Conservation (phyloP, 2,113 vertebrate genomes). For the Cryptomyrus ogoouensis region DNA sequence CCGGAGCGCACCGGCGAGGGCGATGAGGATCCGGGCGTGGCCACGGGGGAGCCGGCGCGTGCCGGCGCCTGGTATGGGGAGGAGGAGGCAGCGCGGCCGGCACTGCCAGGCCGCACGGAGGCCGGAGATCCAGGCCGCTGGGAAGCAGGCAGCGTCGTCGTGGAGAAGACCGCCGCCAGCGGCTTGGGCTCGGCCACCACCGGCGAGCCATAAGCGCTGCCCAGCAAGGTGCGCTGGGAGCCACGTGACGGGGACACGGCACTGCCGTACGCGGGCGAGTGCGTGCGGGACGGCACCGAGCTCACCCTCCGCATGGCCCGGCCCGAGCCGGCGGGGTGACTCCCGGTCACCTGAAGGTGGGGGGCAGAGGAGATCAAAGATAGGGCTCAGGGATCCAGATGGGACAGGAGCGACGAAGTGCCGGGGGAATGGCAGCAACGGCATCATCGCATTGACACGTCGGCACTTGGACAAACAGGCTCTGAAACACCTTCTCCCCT, state of each 20-base stretch:
- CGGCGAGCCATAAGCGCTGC: constrained; percentile 67
- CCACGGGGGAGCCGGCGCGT: constrained; percentile 76
- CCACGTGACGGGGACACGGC: constrained; percentile 80
- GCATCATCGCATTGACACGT: not conserved
- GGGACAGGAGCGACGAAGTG: not conserved
- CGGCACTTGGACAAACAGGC: not conserved
- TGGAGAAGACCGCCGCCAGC: constrained; percentile 54
- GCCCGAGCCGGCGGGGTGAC: constrained; percentile 46
- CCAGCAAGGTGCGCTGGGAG: constrained; percentile 70
- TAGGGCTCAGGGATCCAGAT: not conserved
- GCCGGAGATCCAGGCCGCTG: constrained; percentile 71
- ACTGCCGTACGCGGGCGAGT: constrained; percentile 82
- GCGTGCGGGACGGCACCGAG: constrained; percentile 88
- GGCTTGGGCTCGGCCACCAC: constrained; percentile 54
- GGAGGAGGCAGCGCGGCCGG: constrained; percentile 58
- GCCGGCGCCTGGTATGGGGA: constrained; percentile 66
- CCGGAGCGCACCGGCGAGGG: constrained; percentile 73
- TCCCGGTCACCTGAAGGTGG: constrained; percentile 58
- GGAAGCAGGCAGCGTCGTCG: constrained; percentile 60
- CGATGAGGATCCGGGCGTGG: constrained; percentile 58
- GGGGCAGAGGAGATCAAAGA: not conserved
- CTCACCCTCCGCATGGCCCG: constrained; percentile 87
- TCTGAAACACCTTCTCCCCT: not conserved
- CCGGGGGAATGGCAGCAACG: not conserved
- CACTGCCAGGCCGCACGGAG: constrained; percentile 56